Evolutionary conservation across 1,140 invertebrate genomes (phyloP), one percentile per base, ranked within the genome.

Genomic region (Orius insidiosus): DNA sequence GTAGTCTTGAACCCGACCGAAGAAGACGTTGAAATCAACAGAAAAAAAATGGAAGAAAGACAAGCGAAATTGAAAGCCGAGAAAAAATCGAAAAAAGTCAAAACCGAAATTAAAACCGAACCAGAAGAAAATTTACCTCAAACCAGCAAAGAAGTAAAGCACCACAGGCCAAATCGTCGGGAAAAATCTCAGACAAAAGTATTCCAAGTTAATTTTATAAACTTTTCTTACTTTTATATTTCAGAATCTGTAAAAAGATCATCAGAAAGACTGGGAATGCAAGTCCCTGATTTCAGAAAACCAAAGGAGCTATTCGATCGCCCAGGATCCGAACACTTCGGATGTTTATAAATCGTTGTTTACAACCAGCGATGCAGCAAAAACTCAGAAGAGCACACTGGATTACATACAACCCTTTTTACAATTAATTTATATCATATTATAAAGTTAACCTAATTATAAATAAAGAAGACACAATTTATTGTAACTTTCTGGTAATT

Each of bases 381-480:
- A 83, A 56, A 75, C 81, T 40, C 86, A 96, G 60, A 30, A 78
- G 79, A 58, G 88, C 87, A 3, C 90, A 98, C 61, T 98, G 94
- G 94, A 76, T 98, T 43, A 96, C 93, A 5, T 95, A 89, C 60
- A 97, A 97, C 73, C 92, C 92, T 42, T 85, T 90, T 59, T 96
- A 92, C 65, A 90, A 89, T 71, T 93, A 68, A 72, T 24, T 24
- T 24, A 24, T 24, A n/a, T 24, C 24, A 24, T 24, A 24, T 24
- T 24, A 7, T 24, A 24, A 24, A 4, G 3, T 4, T 24, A 4
- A 24, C 3, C 7, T 24, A 3, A 24, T 24, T 24, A 24, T 24
- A 24, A 24, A 24, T 24, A 24, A 24, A 24, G 3, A 24, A 24
- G 24, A n/a, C 24, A 24, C 24, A 4, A 4, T 24, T 24, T 24